Conservation (phyloP, 2,113 vertebrate species). For the Chaetorhynchus papuensis region DNA sequence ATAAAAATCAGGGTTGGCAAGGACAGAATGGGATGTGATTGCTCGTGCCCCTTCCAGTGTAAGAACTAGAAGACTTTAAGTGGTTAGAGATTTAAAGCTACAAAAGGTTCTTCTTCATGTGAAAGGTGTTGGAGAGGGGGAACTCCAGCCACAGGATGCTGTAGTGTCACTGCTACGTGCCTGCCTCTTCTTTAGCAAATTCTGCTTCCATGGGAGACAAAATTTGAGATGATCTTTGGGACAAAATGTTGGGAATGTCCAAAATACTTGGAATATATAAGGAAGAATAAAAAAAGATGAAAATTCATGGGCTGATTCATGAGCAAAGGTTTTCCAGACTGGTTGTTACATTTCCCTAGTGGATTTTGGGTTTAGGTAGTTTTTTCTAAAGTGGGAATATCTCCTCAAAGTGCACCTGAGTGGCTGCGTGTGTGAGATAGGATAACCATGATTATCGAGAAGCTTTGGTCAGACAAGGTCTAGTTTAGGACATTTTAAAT, state of each 20-base stretch:
- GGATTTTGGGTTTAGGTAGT: not conserved
- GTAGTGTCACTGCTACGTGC: accelerated
- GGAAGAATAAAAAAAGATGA: not conserved
- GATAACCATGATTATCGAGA: not conserved
- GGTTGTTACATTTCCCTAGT: not conserved
- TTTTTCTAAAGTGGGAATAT: not conserved
- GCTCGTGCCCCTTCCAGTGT: not conserved
- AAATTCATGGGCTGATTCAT: not conserved
- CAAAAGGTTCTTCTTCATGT: not conserved
- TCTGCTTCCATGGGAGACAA: not conserved
- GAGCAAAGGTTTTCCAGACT: not conserved
- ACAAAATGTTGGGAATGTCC: not conserved
- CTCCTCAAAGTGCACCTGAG: not conserved
- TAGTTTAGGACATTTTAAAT: not conserved
- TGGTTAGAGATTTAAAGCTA: not conserved
- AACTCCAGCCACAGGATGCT: not conserved
- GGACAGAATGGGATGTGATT: not conserved
- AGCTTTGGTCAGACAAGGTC: not conserved
- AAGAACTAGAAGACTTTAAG: not conserved
- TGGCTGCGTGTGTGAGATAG: not conserved
- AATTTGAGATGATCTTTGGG: not conserved
- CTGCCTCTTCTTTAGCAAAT: not conserved
- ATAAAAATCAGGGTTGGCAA: not conserved
- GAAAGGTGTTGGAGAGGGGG: accelerated
- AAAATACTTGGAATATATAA: not conserved